Evolutionary conservation across 2,888 invertebrate species (phyloP), one percentile per base, ranked within the genome.

Genomic region (Brachynemurus nebulosus): DNA sequence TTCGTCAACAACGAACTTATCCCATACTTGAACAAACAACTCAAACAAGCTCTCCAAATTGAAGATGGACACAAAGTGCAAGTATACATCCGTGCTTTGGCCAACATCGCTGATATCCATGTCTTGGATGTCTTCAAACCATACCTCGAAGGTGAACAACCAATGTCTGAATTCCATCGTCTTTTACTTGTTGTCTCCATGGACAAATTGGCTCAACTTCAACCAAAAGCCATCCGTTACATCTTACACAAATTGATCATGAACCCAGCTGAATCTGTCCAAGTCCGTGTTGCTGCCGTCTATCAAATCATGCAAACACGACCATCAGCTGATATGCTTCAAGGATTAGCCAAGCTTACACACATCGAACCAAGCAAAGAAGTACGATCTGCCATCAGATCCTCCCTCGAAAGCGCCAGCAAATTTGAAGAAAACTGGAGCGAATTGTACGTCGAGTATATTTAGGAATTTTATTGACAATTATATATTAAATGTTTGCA

Each of bases 331-430:
- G 64, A 65, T 11, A 75, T 81, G 71, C 71, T 83, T 55, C 76
- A 78, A 62, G 68, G 73, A 21, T 79, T 84, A 75, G 83, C 83
- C 17, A 66, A 72, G 54, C 73, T 73, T 64, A 81, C 80, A 6
- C 70, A 78, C 50, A 60, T 67, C 40, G 83, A 84, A 54, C 65
- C 66, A 14, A 75, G 71, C 56, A 62, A 70, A 40, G 71, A 80
- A 36, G 80, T 84, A 1, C 76, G 76, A 49, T 68, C 78, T 45
- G 74, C 70, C n/a, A 71, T 82, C 6, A 77, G 76, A 55, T 70
- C 74, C 18, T 64, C 66, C n/a, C 77, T 84, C 46, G 59, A 68
- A 56, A 62, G 65, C 33, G 71, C 75, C 17, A 69, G 78, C 46
- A 47, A 67, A 47, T 59, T 77, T 25, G 60, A 65, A 45, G 59